These are phyloP conservation scores for Aurelia sp. DNA, from an alignment of 30 jellyfish, hydroid and myxozoan genomes.

Conservation along the genomic window DNA sequence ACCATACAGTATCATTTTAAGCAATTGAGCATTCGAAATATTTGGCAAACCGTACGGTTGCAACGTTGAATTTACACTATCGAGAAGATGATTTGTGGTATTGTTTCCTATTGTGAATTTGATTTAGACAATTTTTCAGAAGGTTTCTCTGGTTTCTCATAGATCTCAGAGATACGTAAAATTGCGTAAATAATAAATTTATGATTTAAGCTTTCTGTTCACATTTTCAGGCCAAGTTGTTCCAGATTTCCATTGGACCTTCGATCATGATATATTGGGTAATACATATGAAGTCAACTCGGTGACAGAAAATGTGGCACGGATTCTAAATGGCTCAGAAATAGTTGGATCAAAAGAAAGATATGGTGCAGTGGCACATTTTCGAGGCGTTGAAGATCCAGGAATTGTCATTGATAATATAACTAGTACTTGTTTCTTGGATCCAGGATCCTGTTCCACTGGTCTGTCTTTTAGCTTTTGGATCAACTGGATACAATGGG, in stretches of 20 bases:
- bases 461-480: slow-evolving; percentile 60
- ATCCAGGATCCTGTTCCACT: slow-evolving; percentile 19
- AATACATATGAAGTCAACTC: slow-evolving; percentile 28
- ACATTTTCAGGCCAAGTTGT: slow-evolving; percentile 8
- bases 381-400: slow-evolving; percentile 23
- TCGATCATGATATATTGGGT: slow-evolving; percentile 10
- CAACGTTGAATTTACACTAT: too few relatives aligned
- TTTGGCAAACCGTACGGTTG: too few relatives aligned
- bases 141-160: too few relatives aligned
- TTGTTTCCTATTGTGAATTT: too few relatives aligned
- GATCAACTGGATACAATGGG: slow-evolving; percentile 6
- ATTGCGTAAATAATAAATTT: too few relatives aligned
- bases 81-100: too few relatives aligned
- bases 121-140: too few relatives aligned
- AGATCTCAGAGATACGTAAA: too few relatives aligned
- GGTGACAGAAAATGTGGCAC: slow-evolving; percentile 43
- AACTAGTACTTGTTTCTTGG: slow-evolving; percentile 56
- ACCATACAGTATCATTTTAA: too few relatives aligned
- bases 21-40: too few relatives aligned
- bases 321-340: slow-evolving; percentile 14
- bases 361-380: slow-evolving; percentile 50
- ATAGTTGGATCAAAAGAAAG: slow-evolving; percentile 11
- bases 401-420: slow-evolving; percentile 43
- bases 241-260: slow-evolving; percentile 64
- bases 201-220: too few relatives aligned